Percentiles rank a stretch among this genome's conserved stretches.
These are phyloP conservation scores for Setipinna tenuifilis DNA, from an alignment of 2,797 vertebrate genomes.

Conservation along the genomic window DNA sequence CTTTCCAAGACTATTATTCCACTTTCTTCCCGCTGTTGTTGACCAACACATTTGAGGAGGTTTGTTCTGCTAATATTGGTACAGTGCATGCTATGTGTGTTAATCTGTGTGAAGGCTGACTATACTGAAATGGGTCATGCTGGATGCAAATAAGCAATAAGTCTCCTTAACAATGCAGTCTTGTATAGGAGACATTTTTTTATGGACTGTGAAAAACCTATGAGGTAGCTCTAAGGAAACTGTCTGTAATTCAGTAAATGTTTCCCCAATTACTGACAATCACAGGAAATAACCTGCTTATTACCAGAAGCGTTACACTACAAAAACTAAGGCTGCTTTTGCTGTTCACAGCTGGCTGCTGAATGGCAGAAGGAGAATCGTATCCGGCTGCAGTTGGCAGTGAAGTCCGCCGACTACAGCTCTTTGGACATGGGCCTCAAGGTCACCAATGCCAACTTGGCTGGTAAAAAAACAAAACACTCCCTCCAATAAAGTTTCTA, in stretches of 20 bases:
- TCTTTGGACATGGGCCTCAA: constrained; percentile 18
- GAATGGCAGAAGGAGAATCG: constrained; percentile 50
- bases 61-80: constrained; percentile 47
- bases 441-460: constrained; percentile 69
- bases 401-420: constrained; percentile 51
- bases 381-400: constrained; percentile 31
- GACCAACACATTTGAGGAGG: constrained; percentile 84
- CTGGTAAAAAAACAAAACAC: constrained; percentile 63
- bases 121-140: no score
- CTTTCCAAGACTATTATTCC: constrained; percentile 75
- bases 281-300: no score
- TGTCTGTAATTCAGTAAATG: no score
- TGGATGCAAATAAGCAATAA: no score
- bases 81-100: background rate
- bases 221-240: no score
- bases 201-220: no score
- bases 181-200: no score
- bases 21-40: constrained; percentile 81
- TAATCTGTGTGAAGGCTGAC: background rate
- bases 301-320: no score
- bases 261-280: no score
- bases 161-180: no score
- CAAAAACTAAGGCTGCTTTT: no score
- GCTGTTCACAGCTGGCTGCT: constrained; percentile 50
- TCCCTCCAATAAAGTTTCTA: no score